These are phyloP conservation scores for Ranitomeya variabilis DNA, from an alignment of 2,113 vertebrate species.

Conservation along the genomic window DNA sequence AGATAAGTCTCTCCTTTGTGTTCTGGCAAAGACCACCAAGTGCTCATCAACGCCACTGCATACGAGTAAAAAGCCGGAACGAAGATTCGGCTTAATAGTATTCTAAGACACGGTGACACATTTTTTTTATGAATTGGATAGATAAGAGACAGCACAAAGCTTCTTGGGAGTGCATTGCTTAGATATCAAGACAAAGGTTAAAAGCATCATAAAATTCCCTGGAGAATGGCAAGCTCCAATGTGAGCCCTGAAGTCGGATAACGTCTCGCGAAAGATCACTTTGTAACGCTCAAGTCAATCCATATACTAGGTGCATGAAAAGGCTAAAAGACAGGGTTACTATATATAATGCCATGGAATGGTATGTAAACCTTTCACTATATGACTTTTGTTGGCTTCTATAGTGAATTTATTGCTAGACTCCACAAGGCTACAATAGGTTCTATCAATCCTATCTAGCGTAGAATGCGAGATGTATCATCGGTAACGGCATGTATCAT, in stretches of 20 bases:
- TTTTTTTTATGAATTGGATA: constrained; percentile 68
- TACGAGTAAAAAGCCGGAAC: constrained; percentile 65
- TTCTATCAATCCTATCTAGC: constrained; percentile 4
- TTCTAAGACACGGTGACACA: constrained; percentile 71
- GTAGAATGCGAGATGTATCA: constrained; percentile 5
- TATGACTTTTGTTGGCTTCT: not conserved
- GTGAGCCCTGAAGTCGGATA: constrained; percentile 61
- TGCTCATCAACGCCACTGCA: constrained; percentile 60
- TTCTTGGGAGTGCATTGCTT: constrained; percentile 55
- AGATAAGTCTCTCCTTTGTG: constrained; percentile 60
- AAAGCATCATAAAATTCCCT: constrained; percentile 60
- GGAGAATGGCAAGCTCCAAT: constrained; percentile 53
- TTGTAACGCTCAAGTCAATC: constrained; percentile 59
- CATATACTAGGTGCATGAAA: constrained; percentile 60
- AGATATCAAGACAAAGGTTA: constrained; percentile 69
- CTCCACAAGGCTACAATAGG: constrained; percentile 10
- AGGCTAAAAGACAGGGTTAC: constrained; percentile 53
- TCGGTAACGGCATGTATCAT: constrained; percentile 6
- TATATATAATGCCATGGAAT: constrained; percentile 45
- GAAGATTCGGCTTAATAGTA: constrained; percentile 71
- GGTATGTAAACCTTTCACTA: constrained; percentile 7
- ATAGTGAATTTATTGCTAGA: not conserved
- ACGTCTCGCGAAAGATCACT: constrained; percentile 62
- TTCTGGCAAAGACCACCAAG: constrained; percentile 55
- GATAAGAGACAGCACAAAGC: constrained; percentile 66